Percentiles rank a stretch among this genome's conserved stretches.
phyloP scores from a whole-genome alignment of 1,140 invertebrate genomes.

The Zophobas morio region DNA sequence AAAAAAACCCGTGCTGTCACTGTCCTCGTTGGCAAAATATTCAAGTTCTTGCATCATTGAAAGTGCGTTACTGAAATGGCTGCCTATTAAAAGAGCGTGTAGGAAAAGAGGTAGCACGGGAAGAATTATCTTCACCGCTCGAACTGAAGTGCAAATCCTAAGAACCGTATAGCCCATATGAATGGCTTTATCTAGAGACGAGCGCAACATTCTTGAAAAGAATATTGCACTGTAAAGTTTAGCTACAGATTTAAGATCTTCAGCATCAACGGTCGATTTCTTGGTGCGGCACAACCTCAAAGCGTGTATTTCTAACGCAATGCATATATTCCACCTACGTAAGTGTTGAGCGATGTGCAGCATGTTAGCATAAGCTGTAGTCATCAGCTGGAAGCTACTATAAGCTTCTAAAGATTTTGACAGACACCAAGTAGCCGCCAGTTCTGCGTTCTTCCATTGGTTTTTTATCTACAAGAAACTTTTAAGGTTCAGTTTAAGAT shows the following conservation, averaged over 20 bases:
- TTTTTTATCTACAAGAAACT: conserved; percentile 45
- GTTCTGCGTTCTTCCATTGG: conserved; percentile 68
- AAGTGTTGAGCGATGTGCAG: conserved; percentile 63
- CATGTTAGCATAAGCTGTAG: conserved; percentile 71
- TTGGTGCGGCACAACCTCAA: conserved; percentile 67
- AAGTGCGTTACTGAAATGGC: conserved; percentile 65
- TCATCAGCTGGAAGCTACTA: conserved; percentile 70
- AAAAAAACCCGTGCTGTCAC: conserved; percentile 67
- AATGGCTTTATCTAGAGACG: conserved; percentile 57
- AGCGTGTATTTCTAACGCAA: conserved; percentile 65
- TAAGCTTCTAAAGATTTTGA: conserved; percentile 68
- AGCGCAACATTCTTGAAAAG: conserved; percentile 61
- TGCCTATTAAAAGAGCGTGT: conserved; percentile 65
- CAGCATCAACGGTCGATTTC: conserved; percentile 65
- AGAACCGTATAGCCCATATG: conserved; percentile 67
- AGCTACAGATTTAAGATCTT: conserved; percentile 68
- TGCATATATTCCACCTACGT: conserved; percentile 57
- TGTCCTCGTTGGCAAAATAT: conserved; percentile 65
- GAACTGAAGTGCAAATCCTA: conserved; percentile 65
- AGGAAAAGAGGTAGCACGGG: conserved; percentile 67
- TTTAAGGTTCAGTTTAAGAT: neutral
- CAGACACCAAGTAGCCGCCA: conserved; percentile 73
- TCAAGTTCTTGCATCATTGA: conserved; percentile 68
- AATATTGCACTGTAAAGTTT: conserved; percentile 70
- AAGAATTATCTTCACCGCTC: conserved; percentile 63